Evolutionary conservation across 2,113 vertebrate species (phyloP).

Genomic region (Naja naja): DNA sequence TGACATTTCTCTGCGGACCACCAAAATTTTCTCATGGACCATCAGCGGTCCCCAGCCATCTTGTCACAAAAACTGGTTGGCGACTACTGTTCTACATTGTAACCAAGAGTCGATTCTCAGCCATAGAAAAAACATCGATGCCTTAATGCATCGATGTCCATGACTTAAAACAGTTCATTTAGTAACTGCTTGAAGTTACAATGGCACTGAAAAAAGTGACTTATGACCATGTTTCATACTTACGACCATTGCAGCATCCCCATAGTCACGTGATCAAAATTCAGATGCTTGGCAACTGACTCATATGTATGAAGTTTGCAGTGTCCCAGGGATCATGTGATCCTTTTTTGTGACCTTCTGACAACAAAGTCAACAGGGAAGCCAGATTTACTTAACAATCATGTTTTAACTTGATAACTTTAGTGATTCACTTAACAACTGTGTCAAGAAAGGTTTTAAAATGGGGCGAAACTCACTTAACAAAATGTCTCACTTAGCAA

Average conservation of each 20-base stretch:
- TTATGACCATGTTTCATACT: not conserved
- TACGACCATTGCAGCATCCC: not conserved
- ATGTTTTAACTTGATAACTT: not conserved
- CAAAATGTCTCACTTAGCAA: too few relatives aligned
- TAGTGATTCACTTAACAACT: not conserved
- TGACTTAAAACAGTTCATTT: too few relatives aligned
- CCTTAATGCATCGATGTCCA: too few relatives aligned
- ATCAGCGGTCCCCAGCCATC: too few relatives aligned
- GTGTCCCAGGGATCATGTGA: not conserved
- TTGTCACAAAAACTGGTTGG: too few relatives aligned
- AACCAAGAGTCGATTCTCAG: too few relatives aligned
- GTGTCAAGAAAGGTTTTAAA: too few relatives aligned
- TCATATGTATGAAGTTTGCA: not conserved
- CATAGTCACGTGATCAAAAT: not conserved
- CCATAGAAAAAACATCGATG: not conserved
- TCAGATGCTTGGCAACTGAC: not conserved
- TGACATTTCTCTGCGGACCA: too few relatives aligned
- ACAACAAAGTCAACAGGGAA: not conserved
- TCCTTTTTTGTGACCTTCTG: not conserved
- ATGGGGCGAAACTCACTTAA: too few relatives aligned
- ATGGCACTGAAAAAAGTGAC: not conserved
- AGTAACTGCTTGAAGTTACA: too few relatives aligned
- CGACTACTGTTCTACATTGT: too few relatives aligned
- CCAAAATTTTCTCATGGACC: too few relatives aligned
- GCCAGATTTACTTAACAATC: not conserved